phyloP scores from a whole-genome alignment of 2,888 invertebrate genomes.

The Globia sparganii region DNA sequence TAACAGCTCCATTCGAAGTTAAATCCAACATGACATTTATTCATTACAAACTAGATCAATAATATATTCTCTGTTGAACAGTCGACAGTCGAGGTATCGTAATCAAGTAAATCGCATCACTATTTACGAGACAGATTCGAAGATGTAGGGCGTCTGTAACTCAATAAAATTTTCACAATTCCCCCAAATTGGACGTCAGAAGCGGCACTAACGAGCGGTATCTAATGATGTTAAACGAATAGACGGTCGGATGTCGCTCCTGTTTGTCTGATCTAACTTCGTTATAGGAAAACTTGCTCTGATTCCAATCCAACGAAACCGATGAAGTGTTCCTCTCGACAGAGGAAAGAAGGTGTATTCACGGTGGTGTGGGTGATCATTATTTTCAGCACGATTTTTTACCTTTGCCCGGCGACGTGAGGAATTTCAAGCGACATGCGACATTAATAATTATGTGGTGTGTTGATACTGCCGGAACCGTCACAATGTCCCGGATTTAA shows the following conservation, averaged over 20 bases:
- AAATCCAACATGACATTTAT: not conserved
- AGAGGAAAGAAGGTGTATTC: slow-evolving; percentile 38
- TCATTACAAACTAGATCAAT: slow-evolving; percentile 38
- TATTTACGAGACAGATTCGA: slow-evolving; percentile 52
- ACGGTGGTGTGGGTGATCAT: slow-evolving; percentile 41
- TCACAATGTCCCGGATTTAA: not conserved
- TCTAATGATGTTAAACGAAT: slow-evolving; percentile 75
- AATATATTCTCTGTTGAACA: slow-evolving; percentile 41
- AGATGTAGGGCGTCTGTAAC: slow-evolving; percentile 60
- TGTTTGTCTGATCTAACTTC: slow-evolving; percentile 80
- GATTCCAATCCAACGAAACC: slow-evolving; percentile 65
- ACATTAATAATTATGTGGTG: slow-evolving; percentile 39
- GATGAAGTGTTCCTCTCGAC: slow-evolving; percentile 59
- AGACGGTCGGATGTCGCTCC: slow-evolving; percentile 72
- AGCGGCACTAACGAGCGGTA: slow-evolving; percentile 72
- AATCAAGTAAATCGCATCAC: slow-evolving; percentile 38
- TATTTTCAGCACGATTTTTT: slow-evolving; percentile 57
- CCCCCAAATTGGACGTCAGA: slow-evolving; percentile 68
- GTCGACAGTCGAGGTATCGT: slow-evolving; percentile 49
- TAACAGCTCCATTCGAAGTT: not conserved
- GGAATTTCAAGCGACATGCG: slow-evolving; percentile 38
- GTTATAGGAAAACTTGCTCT: slow-evolving; percentile 76
- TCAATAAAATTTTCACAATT: slow-evolving; percentile 71
- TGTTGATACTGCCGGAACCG: slow-evolving; percentile 10
- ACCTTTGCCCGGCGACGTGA: slow-evolving; percentile 25